A percentile compares a stretch with the other conserved stretches of the same genome.
Evolutionary conservation across 1,140 invertebrate species (phyloP).

Genomic region (Macrobrachium nipponense): DNA sequence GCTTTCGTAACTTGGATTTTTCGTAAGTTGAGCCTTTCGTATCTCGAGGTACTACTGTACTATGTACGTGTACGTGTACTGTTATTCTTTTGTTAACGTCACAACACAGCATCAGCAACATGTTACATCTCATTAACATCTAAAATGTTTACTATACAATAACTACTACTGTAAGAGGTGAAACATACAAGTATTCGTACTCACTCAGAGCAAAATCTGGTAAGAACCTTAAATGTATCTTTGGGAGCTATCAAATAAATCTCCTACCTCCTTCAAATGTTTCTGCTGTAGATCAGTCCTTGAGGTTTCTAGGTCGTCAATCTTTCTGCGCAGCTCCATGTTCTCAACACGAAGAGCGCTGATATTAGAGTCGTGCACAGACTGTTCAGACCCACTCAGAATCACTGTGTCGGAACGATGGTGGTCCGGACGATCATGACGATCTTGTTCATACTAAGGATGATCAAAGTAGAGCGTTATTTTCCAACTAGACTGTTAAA

Average conservation of each 20-base stretch:
- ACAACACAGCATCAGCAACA: no score
- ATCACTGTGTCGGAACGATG: neutral
- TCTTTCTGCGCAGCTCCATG: slow-evolving; percentile 57
- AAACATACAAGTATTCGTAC: neutral
- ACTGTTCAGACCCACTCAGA: slow-evolving; percentile 8
- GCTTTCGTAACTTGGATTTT: no score
- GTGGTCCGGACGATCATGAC: slow-evolving; percentile 3
- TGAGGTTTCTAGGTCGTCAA: slow-evolving; percentile 58
- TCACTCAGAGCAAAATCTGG: neutral
- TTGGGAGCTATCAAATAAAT: no score
- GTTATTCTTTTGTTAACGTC: no score
- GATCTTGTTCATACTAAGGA: slow-evolving; percentile 45
- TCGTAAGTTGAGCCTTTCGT: no score
- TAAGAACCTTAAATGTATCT: no score
- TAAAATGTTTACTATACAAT: neutral
- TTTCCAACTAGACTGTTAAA: neutral
- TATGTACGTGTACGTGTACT: no score
- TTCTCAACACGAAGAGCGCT: slow-evolving; percentile 61
- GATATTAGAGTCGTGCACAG: slow-evolving; percentile 41
- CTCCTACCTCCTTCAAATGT: slow-evolving; percentile 58
- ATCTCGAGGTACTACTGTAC: no score
- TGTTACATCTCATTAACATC: no score
- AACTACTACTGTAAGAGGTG: neutral
- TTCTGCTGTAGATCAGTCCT: slow-evolving; percentile 61
- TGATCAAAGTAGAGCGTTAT: neutral